Percentiles rank a stretch among this genome's conserved stretches.
phyloP scores from a whole-genome alignment of 2,113 vertebrate species.

The Trogon surrucura region DNA sequence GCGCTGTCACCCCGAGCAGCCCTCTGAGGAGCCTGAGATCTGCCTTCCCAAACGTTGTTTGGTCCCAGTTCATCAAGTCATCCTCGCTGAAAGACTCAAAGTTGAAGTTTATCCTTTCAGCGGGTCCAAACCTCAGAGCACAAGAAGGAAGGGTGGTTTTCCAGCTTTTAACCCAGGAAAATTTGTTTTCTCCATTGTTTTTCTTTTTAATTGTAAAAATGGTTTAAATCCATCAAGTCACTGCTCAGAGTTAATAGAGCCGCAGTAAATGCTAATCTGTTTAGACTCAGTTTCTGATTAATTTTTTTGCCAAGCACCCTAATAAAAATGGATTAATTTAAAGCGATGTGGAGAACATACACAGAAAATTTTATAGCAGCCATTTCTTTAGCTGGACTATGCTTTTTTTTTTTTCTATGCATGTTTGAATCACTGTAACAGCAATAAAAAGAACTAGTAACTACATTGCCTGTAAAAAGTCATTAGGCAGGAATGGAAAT shows the following conservation, averaged over 20 bases:
- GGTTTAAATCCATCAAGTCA: constrained; percentile 34
- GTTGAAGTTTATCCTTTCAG: neutral
- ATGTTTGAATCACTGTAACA: constrained; percentile 6
- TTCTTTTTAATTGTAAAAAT: neutral
- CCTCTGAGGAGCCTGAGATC: fast-evolving
- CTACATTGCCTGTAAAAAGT: constrained; percentile 31
- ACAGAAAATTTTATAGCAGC: constrained; percentile 21
- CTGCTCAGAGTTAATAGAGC: neutral
- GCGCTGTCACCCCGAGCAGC: fast-evolving
- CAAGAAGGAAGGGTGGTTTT: neutral
- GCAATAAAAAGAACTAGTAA: constrained; percentile 14
- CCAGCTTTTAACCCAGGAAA: constrained; percentile 23
- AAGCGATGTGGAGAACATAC: neutral
- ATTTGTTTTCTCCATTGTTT: constrained; percentile 5
- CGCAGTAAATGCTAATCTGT: constrained; percentile 26
- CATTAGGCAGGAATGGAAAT: constrained; percentile 26
- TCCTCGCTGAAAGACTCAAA: neutral
- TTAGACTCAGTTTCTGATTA: constrained; percentile 7
- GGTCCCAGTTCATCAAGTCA: neutral
- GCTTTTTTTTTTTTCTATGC: neutral
- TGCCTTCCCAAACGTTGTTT: fast-evolving
- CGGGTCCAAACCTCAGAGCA: neutral
- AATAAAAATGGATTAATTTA: constrained; percentile 57
- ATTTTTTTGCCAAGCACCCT: constrained; percentile 25
- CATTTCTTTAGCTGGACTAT: neutral